Evolutionary conservation across 1,140 invertebrate species (phyloP).

Genomic region (Pantala flavescens): DNA sequence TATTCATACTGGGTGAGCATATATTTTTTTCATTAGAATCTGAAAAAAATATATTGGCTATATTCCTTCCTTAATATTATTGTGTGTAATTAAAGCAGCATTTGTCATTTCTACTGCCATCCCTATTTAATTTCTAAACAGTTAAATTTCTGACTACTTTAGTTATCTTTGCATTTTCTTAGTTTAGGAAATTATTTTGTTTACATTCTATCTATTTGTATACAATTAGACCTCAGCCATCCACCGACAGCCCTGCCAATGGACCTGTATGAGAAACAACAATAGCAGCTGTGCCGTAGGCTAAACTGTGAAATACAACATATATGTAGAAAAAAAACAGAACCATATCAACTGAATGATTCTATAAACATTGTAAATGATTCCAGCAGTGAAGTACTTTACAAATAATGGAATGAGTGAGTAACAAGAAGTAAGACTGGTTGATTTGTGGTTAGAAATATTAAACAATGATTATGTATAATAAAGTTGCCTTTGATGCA

Average conservation of each 20-base stretch:
- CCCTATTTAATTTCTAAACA: too few relatives aligned
- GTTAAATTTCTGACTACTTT: too few relatives aligned
- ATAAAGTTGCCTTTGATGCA: neutral
- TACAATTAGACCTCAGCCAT: neutral
- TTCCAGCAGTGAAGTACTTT: neutral
- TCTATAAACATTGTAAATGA: neutral
- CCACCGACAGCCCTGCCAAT: neutral
- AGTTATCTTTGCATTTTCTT: too few relatives aligned
- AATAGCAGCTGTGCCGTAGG: neutral
- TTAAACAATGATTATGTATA: neutral
- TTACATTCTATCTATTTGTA: neutral
- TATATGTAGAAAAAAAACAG: neutral
- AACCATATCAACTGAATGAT: slow-evolving; percentile 7
- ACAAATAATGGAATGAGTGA: neutral
- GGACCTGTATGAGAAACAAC: neutral
- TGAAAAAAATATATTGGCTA: too few relatives aligned
- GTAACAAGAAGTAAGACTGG: neutral
- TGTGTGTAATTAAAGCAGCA: too few relatives aligned
- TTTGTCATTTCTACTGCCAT: too few relatives aligned
- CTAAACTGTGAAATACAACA: neutral
- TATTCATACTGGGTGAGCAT: too few relatives aligned
- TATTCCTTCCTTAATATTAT: too few relatives aligned
- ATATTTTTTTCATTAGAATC: too few relatives aligned
- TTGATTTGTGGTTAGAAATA: neutral
- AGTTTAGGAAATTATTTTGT: too few relatives aligned